Conservation (phyloP, 2,888 invertebrate genomes). For the Hypolimnas misippus region DNA sequence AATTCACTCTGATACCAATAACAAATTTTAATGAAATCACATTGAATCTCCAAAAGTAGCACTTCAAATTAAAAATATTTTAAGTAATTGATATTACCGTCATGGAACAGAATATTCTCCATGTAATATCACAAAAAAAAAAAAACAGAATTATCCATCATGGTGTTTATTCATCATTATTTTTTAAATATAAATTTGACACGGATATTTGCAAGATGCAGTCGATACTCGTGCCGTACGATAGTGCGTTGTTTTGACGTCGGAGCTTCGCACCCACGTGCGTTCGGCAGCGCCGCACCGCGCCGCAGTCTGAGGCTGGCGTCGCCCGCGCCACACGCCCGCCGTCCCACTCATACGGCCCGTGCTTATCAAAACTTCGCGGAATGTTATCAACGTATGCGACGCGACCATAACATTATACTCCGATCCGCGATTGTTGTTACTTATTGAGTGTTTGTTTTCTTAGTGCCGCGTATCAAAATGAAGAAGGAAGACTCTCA, state of each 20-base stretch:
- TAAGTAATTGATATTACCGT: too few relatives aligned
- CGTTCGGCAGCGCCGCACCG: conserved; percentile 51
- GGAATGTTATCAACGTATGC: conserved; percentile 62
- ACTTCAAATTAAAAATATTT: too few relatives aligned
- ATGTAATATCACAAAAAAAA: too few relatives aligned
- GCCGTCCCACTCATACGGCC: conserved; percentile 30
- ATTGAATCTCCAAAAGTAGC: too few relatives aligned
- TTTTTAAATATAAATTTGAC: not conserved
- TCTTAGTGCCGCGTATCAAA: conserved; percentile 50
- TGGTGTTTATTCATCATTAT: not conserved
- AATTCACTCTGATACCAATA: too few relatives aligned
- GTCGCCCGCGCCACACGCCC: conserved; percentile 50
- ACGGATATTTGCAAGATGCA: conserved; percentile 17
- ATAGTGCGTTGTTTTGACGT: conserved; percentile 43
- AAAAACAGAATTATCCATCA: too few relatives aligned
- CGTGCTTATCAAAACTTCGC: conserved; percentile 49
- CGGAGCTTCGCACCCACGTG: conserved; percentile 61
- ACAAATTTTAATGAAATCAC: too few relatives aligned
- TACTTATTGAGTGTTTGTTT: conserved; percentile 44
- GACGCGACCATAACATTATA: conserved; percentile 44
- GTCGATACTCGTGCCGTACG: conserved; percentile 14
- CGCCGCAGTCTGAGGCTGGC: conserved; percentile 69
- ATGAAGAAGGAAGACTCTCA: conserved; percentile 70
- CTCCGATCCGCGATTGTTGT: conserved; percentile 47
- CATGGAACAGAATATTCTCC: too few relatives aligned